phyloP scores from a whole-genome alignment of 2,113 vertebrate genomes.

The Lophotis ruficrista region DNA sequence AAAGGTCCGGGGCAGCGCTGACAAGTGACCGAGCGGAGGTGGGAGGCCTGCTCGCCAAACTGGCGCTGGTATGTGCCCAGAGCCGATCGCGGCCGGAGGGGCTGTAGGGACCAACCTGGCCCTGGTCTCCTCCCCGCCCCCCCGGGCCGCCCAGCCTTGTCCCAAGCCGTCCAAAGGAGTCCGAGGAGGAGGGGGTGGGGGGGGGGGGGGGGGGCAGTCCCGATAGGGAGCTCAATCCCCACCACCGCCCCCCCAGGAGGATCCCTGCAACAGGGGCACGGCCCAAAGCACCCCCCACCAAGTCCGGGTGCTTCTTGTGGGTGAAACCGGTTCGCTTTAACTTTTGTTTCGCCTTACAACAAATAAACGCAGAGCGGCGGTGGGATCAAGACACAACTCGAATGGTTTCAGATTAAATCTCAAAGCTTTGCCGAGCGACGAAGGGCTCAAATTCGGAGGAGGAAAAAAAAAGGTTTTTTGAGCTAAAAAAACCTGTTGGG shows the following conservation, averaged over 20 bases:
- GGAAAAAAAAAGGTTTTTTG: neutral
- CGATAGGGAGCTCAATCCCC: neutral
- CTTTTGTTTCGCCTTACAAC: neutral
- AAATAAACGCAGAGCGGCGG: neutral
- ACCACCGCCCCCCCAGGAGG: no score
- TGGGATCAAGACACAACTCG: neutral
- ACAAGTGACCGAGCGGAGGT: neutral
- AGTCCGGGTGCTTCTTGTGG: neutral
- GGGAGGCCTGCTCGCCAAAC: neutral
- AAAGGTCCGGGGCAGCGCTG: neutral
- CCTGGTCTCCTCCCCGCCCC: no score
- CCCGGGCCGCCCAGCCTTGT: neutral
- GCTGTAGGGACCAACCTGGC: neutral
- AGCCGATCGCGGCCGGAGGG: neutral
- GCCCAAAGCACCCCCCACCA: neutral
- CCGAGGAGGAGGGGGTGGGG: neutral
- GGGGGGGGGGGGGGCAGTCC: neutral
- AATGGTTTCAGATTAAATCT: neutral
- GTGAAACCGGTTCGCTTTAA: neutral
- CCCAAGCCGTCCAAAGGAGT: neutral
- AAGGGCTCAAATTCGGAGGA: neutral
- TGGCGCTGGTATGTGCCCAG: neutral
- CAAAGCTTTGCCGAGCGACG: neutral
- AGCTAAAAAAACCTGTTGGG: neutral
- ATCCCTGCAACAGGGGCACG: neutral